Evolutionary conservation across 2,797 vertebrate genomes (phyloP), one percentile per base, ranked within the genome.

Genomic region (Acanthurus tractus): DNA sequence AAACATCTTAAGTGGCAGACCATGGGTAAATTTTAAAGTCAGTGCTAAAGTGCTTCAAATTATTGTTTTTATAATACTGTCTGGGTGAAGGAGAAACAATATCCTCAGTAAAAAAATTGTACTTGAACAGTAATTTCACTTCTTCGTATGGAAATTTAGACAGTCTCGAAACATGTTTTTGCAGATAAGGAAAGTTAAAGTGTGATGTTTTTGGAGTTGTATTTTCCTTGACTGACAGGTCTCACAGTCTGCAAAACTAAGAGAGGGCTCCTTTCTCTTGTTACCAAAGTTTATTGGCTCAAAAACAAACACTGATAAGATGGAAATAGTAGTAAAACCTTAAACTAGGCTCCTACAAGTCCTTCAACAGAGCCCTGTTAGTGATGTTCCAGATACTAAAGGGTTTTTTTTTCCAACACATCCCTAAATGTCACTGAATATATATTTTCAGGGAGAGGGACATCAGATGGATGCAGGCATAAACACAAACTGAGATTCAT

Each of bases 211-310:
- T 54, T 34, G 44, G 18, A 4, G 42, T 25, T 44, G 36, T 22
- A 42, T 61, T 70, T 64, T 12, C 49, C 57, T 34, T 74, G 65
- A 80, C 58, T 78, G 79, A 70, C 71, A 52, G 57, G 36, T 68
- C 54, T 61, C 12, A 54, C 25, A 17, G 34, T 61, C 45, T 55
- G 61, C 23, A 74, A n/a, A 64, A 61, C 57, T 49, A 3, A 65
- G 20, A 61, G n/a, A 64, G 40, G 44, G 22, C 29, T 52, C 57
- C 46, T 3, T 6, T 57, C 65, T 48, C n/a, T 36, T 46, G 54
- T 61, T 57, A 42, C 59, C 49, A 15, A 13, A 52, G 73, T 57
- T 73, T 57, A 34, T 40, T 44, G 45, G 40, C 56, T 66, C 46
- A 29, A 34, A 34, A 76, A 65, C 66, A 78, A 71, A 75, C 71